Evolutionary conservation across 2,797 vertebrate species (phyloP).

Genomic region (Percopsis omiscomaycus): DNA sequence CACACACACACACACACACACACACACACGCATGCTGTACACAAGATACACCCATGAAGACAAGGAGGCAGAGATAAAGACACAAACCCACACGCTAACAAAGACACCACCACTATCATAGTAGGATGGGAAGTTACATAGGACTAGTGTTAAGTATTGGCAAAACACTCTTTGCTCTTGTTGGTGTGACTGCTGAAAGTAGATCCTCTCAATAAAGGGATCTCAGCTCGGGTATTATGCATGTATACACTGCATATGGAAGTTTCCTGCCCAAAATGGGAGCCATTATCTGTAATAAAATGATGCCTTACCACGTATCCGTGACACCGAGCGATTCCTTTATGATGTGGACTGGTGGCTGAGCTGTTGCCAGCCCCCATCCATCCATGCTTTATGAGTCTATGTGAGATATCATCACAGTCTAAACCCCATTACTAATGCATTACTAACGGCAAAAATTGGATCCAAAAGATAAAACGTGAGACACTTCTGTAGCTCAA

Average conservation of each 20-base stretch:
- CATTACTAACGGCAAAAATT: neutral
- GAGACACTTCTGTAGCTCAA: neutral
- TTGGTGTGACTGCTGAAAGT: no score
- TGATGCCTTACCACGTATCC: slow-evolving; percentile 47
- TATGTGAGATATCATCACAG: slow-evolving; percentile 2
- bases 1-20: neutral
- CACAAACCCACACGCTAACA: slow-evolving; percentile 5
- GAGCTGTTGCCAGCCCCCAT: slow-evolving; percentile 61
- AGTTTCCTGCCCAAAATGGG: no score
- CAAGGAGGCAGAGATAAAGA: no score
- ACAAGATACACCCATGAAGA: slow-evolving; percentile 1
- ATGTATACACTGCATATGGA: no score
- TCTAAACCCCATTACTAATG: neutral
- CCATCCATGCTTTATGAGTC: slow-evolving; percentile 51
- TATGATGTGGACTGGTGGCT: slow-evolving; percentile 28
- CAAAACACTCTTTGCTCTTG: slow-evolving; percentile 18
- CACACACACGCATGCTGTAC: neutral
- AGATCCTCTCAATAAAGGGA: no score
- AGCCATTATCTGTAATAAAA: neutral
- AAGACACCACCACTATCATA: neutral
- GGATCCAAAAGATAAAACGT: slow-evolving; percentile 1
- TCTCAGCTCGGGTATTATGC: no score
- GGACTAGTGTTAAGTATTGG: slow-evolving; percentile 1
- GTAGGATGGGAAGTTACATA: slow-evolving; percentile 58
- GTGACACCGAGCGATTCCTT: slow-evolving; percentile 7